Conservation (phyloP, 1,140 invertebrate genomes). For the Agraylea sexmaculata region DNA sequence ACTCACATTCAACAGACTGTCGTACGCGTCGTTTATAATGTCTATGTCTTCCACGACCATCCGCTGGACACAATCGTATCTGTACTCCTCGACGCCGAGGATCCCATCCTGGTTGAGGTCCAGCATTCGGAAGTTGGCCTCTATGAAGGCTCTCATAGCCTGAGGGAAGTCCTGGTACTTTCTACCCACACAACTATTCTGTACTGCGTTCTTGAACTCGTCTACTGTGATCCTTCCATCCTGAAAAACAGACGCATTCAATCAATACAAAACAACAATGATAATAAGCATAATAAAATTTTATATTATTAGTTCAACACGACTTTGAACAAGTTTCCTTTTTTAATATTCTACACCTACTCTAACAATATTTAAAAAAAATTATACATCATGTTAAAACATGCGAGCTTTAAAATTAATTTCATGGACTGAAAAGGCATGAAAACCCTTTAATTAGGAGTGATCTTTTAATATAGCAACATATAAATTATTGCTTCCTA, state of each 20-base stretch:
- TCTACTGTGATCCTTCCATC: conserved; percentile 68
- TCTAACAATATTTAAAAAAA: too few relatives aligned
- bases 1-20: conserved; percentile 64
- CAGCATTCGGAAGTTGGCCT: conserved; percentile 66
- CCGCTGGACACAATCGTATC: conserved; percentile 68
- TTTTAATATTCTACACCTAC: too few relatives aligned
- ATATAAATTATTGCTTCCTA: too few relatives aligned
- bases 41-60: conserved; percentile 64
- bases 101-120: conserved; percentile 71
- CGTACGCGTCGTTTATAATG: conserved; percentile 62
- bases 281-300: too few relatives aligned
- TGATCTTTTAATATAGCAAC: too few relatives aligned
- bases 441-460: too few relatives aligned
- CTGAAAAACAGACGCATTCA: conserved; percentile 43
- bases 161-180: conserved; percentile 68
- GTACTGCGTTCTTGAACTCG: conserved; percentile 70
- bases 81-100: conserved; percentile 65
- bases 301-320: too few relatives aligned
- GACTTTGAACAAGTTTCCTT: too few relatives aligned
- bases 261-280: too few relatives aligned
- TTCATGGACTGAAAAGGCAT: too few relatives aligned
- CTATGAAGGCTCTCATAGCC: conserved; percentile 64
- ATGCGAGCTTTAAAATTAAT: too few relatives aligned
- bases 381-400: too few relatives aligned
- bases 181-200: conserved; percentile 66